Base-by-base conservation (phyloP, 2,888 invertebrate species). In the Volucella zonaria region DNA sequence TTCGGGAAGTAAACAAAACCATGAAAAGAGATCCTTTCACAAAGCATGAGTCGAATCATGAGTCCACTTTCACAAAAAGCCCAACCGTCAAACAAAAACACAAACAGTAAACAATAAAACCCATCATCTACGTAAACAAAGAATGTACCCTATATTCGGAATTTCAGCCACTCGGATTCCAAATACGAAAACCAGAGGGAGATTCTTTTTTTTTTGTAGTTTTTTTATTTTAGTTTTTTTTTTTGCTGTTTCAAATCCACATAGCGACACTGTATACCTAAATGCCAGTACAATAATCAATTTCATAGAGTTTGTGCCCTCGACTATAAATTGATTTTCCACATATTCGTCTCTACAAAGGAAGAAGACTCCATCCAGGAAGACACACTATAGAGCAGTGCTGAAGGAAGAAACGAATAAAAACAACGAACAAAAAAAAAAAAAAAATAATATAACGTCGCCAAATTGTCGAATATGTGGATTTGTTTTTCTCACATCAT, bases 401-500 rank as follows among this genome's bases (percentile, higher is more conserved):
- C 18, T 23, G 23, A n/a, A 59, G 61, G 49, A 43, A 52, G n/a
- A 14, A 12, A 31, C 11, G 12, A 14, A 31, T 11, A 67, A 52
- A 52, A 59, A 67, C 31, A 40, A 66, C 66, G 45, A 42, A n/a
- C n/a, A 66, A 67, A 38, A 38, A 45, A 23, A 8, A 45, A 23
- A 23, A 23, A 23, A 3, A 23, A 23, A 23, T 23, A 23, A 31
- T n/a, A 49, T 10, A 42, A 15, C 66, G 68, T 68, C 76, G 76
- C 76, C 76, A 68, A 76, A 68, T 68, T 76, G 61, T 76, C 76
- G 76, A 68, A 76, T 68, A 76, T 66, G 59, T 61, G 67, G 61
- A 68, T 67, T 75, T 75, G 75, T 67, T 66, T 75, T 58, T 43
- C 38, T 58, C 75, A 49, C 75, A 75, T 8, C 58, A 58, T 58